Evolutionary conservation across 1,140 invertebrate genomes (phyloP), one percentile per base, ranked within the genome.

Genomic region (Sitobion miscanthi): DNA sequence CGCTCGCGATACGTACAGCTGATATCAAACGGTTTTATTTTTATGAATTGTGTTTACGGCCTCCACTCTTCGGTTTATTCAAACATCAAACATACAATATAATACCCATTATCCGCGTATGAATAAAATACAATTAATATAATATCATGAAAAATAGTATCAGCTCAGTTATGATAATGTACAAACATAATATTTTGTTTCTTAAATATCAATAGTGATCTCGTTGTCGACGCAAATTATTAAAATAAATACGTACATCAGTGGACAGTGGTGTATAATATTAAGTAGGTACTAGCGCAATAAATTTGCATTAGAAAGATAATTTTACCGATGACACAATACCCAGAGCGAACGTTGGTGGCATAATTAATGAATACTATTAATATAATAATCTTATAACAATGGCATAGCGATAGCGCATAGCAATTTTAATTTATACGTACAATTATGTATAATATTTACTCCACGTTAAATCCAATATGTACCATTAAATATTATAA

Each of bases 361-460:
- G 77, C 77, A 83, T 83, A 38, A 38, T 83, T 83, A 83, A 83
- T 83, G 77, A 38, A 23, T 9, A 83, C 17, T 38, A 38, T 83
- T 83, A 77, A 83, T 83, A 83, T 38, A 77, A 77, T 77, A 77
- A 77, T 77, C 62, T 77, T 77, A 77, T 77, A 77, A 83, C 77
- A 83, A 83, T 83, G 8, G 77, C 77, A 21, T 35, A 21, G 35
- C 54, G 54, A 57, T 57, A 49, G 47, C 0, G 57, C 25, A 62
- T 62, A 62, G 8, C n/a, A 9, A 38, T 83, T 83, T 83, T 83
- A 83, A 83, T 83, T 77, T 77, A 83, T 83, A 83, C 77, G 8
- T 83, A 23, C 23, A 83, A 83, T 83, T 8, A 83, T 38, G 77
- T 83, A 38, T 83, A 83, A 38, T 83, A 83, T 83, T 77, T n/a